These are phyloP conservation scores for Ctenochaetus hawaiiensis DNA, from an alignment of 2,797 vertebrate species.

Conservation along the genomic window DNA sequence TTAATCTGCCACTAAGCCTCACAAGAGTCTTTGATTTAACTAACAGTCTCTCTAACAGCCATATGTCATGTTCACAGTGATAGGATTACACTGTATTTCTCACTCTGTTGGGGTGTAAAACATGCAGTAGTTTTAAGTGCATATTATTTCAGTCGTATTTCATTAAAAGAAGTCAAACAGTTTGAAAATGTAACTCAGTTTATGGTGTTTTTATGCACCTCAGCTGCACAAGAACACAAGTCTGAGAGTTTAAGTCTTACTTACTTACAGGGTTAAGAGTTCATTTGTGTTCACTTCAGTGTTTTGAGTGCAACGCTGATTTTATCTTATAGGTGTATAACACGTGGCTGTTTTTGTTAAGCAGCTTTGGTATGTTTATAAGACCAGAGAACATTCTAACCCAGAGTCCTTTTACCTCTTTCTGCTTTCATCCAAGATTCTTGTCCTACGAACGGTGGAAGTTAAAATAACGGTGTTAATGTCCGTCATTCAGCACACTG, in stretches of 20 bases:
- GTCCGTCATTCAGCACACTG: constrained; percentile 4
- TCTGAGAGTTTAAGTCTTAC: background rate
- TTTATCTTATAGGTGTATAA: constrained; percentile 24
- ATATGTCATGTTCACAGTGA: constrained; percentile 45
- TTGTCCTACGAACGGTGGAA: background rate
- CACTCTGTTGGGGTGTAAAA: background rate
- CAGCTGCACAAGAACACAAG: background rate
- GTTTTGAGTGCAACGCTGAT: constrained; percentile 21
- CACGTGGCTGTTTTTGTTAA: constrained; percentile 26
- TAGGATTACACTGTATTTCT: constrained; percentile 2
- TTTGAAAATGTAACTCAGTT: background rate
- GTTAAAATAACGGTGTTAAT: background rate
- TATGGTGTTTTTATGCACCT: background rate
- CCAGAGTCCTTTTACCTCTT: constrained; percentile 30
- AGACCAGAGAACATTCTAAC: constrained; percentile 47
- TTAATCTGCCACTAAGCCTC: constrained; percentile 65
- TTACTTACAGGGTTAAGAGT: background rate
- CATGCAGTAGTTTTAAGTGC: background rate
- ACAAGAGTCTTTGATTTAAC: constrained; percentile 55
- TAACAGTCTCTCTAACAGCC: constrained; percentile 43
- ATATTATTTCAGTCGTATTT: background rate
- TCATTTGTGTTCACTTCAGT: constrained; percentile 5
- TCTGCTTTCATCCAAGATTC: constrained; percentile 25
- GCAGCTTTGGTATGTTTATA: constrained; percentile 51
- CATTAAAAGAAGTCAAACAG: background rate